Conservation (phyloP, 2,113 vertebrate species). For the Glaucidium brasilianum region DNA sequence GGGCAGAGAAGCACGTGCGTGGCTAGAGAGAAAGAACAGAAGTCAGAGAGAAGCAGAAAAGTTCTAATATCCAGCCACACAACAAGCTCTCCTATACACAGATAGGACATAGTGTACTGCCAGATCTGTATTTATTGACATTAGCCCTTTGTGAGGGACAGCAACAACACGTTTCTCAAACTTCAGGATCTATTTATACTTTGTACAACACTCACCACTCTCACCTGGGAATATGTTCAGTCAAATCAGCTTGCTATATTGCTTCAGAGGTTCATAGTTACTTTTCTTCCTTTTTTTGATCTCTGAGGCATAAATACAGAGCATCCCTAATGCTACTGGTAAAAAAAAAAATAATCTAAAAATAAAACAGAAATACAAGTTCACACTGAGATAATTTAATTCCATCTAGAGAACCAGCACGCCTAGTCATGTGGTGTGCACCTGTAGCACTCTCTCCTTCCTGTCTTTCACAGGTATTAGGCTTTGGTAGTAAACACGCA, state of each 20-base stretch:
- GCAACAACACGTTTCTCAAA: background rate
- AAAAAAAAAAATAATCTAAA: background rate
- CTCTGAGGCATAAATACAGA: background rate
- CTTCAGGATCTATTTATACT: background rate
- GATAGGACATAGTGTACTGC: background rate
- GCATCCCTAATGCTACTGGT: background rate
- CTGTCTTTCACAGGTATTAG: background rate
- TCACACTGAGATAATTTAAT: slow-evolving; percentile 5
- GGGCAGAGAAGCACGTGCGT: background rate
- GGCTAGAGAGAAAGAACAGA: background rate
- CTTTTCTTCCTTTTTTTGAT: background rate
- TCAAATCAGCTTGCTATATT: background rate
- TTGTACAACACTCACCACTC: background rate
- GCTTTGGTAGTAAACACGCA: background rate
- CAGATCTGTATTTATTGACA: background rate
- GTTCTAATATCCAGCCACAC: background rate
- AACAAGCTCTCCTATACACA: background rate
- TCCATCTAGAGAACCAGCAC: background rate
- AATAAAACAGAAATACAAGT: background rate
- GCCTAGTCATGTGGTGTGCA: background rate
- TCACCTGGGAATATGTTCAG: background rate
- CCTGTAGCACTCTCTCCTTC: background rate
- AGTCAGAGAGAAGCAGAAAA: background rate
- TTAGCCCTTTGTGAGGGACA: background rate
- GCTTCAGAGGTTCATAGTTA: background rate